Percentiles rank a stretch among this genome's conserved stretches.
These are phyloP conservation scores for Delia radicum DNA, from an alignment of 1,140 invertebrate species.

Conservation along the genomic window DNA sequence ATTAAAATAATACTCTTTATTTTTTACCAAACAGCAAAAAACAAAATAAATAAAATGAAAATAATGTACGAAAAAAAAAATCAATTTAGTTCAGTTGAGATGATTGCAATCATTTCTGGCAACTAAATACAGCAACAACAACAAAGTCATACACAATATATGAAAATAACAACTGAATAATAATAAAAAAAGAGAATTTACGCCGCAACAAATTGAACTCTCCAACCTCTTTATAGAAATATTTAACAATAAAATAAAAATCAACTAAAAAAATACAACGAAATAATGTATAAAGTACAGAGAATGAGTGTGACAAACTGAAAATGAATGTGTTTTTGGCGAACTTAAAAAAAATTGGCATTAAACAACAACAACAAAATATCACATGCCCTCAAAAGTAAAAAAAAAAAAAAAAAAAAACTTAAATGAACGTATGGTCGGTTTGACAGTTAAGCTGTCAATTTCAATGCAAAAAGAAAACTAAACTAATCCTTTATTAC, in stretches of 20 bases:
- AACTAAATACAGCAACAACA: background rate
- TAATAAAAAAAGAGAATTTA: background rate
- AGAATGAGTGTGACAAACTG: too few species aligned
- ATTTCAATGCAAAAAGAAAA: too few species aligned
- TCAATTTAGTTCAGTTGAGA: background rate
- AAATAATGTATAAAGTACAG: background rate
- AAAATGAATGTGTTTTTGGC: too few species aligned
- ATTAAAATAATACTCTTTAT: background rate
- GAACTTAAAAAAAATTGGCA: too few species aligned
- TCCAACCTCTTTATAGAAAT: background rate
- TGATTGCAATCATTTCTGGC: background rate
- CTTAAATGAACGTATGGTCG: too few species aligned
- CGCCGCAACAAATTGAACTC: background rate
- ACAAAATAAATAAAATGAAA: background rate
- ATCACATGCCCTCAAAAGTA: too few species aligned
- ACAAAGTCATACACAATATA: background rate
- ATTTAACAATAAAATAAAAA: background rate
- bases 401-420: too few species aligned
- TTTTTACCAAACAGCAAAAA: too few species aligned
- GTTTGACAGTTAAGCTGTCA: too few species aligned
- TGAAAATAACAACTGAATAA: background rate
- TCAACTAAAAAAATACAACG: background rate
- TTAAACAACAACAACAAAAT: too few species aligned
- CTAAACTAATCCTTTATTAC: too few species aligned
- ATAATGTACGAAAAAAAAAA: background rate